These are phyloP conservation scores for Manis pentadactyla DNA, from an alignment of 2,797 vertebrate species.

Conservation along the genomic window DNA sequence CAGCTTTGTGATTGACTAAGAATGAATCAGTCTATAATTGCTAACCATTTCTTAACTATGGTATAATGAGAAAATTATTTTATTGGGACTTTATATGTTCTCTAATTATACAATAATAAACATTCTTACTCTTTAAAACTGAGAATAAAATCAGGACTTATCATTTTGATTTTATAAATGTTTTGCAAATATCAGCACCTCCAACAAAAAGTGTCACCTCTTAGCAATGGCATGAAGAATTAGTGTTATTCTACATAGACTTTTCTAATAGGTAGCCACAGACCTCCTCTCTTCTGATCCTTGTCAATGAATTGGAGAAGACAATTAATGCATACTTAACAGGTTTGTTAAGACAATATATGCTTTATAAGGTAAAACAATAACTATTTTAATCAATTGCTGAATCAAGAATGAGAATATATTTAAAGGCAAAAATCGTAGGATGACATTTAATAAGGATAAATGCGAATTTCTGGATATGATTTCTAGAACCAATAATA, in stretches of 20 bases:
- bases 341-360: background rate
- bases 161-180: background rate
- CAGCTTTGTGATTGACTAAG: background rate
- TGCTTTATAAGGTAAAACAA: background rate
- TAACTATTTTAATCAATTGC: background rate
- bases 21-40: background rate
- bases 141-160: background rate
- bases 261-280: background rate
- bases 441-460: slow-evolving; percentile 40
- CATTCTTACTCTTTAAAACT: background rate
- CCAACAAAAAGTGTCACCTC: background rate
- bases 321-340: background rate
- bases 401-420: background rate
- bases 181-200: background rate
- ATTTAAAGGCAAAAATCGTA: slow-evolving; percentile 25
- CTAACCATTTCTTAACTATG: background rate
- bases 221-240: background rate
- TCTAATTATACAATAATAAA: background rate
- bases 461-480: slow-evolving; percentile 46
- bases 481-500: slow-evolving; percentile 45
- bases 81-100: background rate
- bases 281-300: background rate
- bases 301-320: background rate
- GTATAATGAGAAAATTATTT: background rate
- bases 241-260: background rate